Evolutionary conservation across 2,888 invertebrate genomes (phyloP), one percentile per base, ranked within the genome.

Genomic region (Amphipoea oculea): DNA sequence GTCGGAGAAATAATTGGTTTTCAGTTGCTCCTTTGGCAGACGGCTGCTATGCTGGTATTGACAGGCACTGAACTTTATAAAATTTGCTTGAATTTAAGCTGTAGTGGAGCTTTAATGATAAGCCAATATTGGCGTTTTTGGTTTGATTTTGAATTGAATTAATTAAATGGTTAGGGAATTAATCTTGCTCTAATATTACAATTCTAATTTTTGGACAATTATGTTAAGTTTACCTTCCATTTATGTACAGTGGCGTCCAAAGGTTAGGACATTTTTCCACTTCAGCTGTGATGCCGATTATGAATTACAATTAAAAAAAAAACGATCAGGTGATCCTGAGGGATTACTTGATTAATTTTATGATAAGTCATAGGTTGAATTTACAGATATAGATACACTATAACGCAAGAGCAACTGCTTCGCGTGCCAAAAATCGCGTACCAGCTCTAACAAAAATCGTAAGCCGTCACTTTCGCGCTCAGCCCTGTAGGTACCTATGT

Each of bases 1-100:
- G 88, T 89, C 84, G 75, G 73, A 75, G 74, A 86, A 87, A 90
- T 92, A 92, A 92, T 92, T 92, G 89, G 83, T 91, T 91, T 90
- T 88, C 86, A 81, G 85, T 89, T 88, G 88, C 86, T 90, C 87
- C 78, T 88, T 88, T 85, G 77, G 78, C 76, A 76, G 77, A 57
- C 67, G 66, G 77, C 48, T 72, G 79, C 62, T 82, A 72, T 60
- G 40, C 69, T 84, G 83, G 67, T 67, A 79, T 80, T 83, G 89
- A 85, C 88, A 81, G 81, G 67, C 68, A 76, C 45, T 83, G 78
- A 88, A 83, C 78, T 80, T 85, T 68, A 72, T 71, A 77, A 85
- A 77, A 72, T 76, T 77, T 29, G 7, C 73, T 57, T 11, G 54
- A 80, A 73, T 68, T 71, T 81, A 45, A 76, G 29, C 73, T 68